Evolutionary conservation across 2,888 invertebrate genomes (phyloP), one percentile per base, ranked within the genome.

Genomic region (Rhodophaea formosa): DNA sequence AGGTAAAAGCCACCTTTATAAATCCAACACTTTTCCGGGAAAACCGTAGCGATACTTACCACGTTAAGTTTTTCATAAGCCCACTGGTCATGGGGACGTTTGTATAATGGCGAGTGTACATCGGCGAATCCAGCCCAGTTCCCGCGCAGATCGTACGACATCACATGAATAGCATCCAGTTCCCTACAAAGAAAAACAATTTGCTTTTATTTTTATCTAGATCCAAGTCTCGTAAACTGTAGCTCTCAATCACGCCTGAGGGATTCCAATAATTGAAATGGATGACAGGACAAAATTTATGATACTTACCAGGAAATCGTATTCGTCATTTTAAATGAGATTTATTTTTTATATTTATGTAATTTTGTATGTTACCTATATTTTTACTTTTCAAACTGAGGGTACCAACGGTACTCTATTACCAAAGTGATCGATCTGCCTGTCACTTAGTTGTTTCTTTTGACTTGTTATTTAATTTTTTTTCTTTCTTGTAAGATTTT

Each of bases 51-150:
- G 23, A 3, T 23, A 93, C 95, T 86, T 88, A 97, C 97, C 81
- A 97, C 97, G 81, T 97, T 97, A 29, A 97, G 93, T 80, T 95
- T 96, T 76, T 97, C 97, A 74, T 97, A 97, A 16, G 96, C 97
- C 92, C 95, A 97, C 77, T 97, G 96, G 80, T 97, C 97, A 73
- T 96, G 96, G 0, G 96, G 95, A 49, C 97, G 92, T 74, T 94
- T 96, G 80, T 96, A 97, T 0, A 97, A 88, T 0, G 97, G 96
- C 70, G 97, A 97, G 78, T 97, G 97, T 0, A 95, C 95, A 75
- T 97, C 97, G 0, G 97, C 97, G 75, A 97, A 97, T 14, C 97
- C 97, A 0, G 96, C 97, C 97, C 97, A 97, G 79, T 96, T 97
- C 10, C 97, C 97, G 61, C 97, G 92, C 51, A 97, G 91, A 83